Percentiles rank a stretch among this genome's conserved stretches.
Conservation (phyloP, 2,797 vertebrate genomes). For the Megalops cyprinoides region DNA sequence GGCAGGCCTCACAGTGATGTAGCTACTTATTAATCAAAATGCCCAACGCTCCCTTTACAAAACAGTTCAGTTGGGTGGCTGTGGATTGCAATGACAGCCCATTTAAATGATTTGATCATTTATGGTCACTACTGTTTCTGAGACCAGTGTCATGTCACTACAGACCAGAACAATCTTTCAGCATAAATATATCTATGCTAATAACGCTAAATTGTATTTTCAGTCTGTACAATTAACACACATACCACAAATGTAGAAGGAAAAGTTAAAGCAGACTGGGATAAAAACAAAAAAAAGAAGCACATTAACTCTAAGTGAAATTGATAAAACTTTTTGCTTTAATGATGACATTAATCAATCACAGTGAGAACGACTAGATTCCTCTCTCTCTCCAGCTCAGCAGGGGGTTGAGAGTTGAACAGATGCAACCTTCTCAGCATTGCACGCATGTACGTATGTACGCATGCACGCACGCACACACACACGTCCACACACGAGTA, state of each 20-base stretch:
- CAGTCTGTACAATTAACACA: background rate
- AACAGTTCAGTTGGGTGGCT: conserved; percentile 46
- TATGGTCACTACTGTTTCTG: conserved; percentile 37
- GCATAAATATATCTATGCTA: background rate
- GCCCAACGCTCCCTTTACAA: conserved; percentile 44
- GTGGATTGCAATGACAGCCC: conserved; percentile 59
- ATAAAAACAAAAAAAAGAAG: background rate
- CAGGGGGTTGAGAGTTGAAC: no score
- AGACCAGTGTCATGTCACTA: no score
- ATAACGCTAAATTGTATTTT: background rate
- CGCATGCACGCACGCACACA: no score
- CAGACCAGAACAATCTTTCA: background rate
- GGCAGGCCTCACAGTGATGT: conserved; percentile 40
- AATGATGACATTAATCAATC: background rate
- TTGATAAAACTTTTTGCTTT: background rate
- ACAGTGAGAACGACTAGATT: conserved; percentile 1
- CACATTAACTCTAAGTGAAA: background rate
- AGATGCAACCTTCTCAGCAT: no score
- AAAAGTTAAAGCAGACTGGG: background rate
- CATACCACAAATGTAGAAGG: no score
- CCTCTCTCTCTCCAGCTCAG: background rate
- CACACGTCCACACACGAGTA: no score
- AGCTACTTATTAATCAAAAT: conserved; percentile 45
- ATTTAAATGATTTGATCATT: conserved; percentile 70
- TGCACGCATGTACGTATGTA: no score